Evolutionary conservation across 2,797 vertebrate genomes (phyloP).

Genomic region (Microchirus variegatus): DNA sequence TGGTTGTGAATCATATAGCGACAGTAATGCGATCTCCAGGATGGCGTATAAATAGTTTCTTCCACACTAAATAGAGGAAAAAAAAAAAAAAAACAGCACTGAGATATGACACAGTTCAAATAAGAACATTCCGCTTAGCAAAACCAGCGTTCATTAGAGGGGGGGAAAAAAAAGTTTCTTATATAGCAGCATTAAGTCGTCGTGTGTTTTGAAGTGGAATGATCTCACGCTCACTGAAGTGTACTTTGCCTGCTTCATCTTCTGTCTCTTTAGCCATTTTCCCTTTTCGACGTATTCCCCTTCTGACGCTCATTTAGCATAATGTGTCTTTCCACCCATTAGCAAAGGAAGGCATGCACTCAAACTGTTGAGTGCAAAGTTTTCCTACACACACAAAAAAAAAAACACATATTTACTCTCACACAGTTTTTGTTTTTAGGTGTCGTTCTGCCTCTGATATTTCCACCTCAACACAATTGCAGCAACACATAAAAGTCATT

Average conservation of each 20-base stretch:
- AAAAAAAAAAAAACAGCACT: background rate
- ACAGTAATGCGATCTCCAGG: background rate
- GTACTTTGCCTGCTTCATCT: slow-evolving; percentile 23
- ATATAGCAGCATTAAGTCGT: slow-evolving; percentile 20
- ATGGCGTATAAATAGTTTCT: background rate
- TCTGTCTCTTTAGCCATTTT: slow-evolving; percentile 26
- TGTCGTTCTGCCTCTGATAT: too few species aligned
- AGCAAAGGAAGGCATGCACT: slow-evolving; percentile 4
- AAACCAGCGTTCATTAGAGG: slow-evolving; percentile 5
- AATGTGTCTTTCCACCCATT: slow-evolving; percentile 35
- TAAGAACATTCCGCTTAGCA: slow-evolving; percentile 7
- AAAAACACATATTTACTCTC: background rate
- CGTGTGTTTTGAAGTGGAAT: slow-evolving; percentile 45
- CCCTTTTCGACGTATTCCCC: slow-evolving; percentile 14
- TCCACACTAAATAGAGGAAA: background rate
- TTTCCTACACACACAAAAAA: slow-evolving; percentile 2
- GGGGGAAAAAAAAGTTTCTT: slow-evolving; percentile 2
- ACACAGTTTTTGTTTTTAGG: background rate
- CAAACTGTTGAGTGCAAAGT: slow-evolving; percentile 4
- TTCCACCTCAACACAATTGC: background rate
- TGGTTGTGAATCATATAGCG: too few species aligned
- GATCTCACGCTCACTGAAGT: slow-evolving; percentile 28
- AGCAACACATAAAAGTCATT: background rate
- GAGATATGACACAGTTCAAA: slow-evolving; percentile 10
- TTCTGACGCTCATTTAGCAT: slow-evolving; percentile 33